These are phyloP conservation scores for Drosophila paramelanica DNA, from an alignment of 2,888 invertebrate genomes.

Conservation along the genomic window DNA sequence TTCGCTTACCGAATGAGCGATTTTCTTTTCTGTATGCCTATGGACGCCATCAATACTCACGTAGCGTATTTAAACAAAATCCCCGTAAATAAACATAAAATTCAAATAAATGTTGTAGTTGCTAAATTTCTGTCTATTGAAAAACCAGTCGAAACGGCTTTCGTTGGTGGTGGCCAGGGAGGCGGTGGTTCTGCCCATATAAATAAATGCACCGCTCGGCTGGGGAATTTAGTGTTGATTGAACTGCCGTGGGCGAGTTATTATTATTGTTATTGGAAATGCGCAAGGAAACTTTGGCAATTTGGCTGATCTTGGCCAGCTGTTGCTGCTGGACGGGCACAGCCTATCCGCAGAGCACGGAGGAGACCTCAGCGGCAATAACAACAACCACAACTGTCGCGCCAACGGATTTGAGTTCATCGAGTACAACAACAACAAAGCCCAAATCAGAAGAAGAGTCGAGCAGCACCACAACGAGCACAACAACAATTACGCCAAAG, in stretches of 20 bases:
- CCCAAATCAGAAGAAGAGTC: neutral
- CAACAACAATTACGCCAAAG: neutral
- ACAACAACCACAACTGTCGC: slow-evolving; percentile 10
- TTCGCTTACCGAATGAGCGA: too few species aligned
- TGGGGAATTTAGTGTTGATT: slow-evolving; percentile 36
- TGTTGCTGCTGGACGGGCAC: slow-evolving; percentile 25
- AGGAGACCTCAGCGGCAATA: neutral
- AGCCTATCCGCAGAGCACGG: slow-evolving; percentile 35
- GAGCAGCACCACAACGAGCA: slow-evolving; percentile 2
- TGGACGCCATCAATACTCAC: slow-evolving; percentile 13
- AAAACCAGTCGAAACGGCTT: slow-evolving; percentile 41
- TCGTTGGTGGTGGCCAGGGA: neutral
- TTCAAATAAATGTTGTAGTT: slow-evolving; percentile 22
- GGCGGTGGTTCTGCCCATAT: slow-evolving; percentile 20
- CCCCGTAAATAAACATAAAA: slow-evolving; percentile 16
- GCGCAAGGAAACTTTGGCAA: slow-evolving; percentile 34
- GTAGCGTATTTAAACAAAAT: slow-evolving; percentile 31
- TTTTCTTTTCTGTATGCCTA: neutral
- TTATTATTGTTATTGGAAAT: slow-evolving; percentile 33
- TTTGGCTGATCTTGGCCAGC: slow-evolving; percentile 43
- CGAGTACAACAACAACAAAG: neutral
- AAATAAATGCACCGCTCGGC: slow-evolving; percentile 41
- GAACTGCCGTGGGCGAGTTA: slow-evolving; percentile 39
- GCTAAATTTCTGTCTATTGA: slow-evolving; percentile 12
- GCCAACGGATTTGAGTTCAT: slow-evolving; percentile 3